Base-by-base conservation (phyloP, 2,888 invertebrate genomes). In the Drosophila infuscata region DNA sequence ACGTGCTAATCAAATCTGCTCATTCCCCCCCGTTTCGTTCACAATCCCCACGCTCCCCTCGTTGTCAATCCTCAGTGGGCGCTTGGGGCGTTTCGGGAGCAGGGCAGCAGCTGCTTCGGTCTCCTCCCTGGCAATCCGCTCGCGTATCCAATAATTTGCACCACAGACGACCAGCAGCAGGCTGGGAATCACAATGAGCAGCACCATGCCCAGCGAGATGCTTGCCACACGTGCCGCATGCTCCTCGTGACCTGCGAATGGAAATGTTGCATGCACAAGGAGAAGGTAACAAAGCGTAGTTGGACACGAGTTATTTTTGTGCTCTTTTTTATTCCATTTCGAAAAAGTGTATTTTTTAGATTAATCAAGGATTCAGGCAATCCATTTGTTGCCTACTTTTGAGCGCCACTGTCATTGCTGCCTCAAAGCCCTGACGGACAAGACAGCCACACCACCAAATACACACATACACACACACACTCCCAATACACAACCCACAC, bases 211-310 rank as follows among this genome's bases (percentile, higher is more conserved):
- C 91, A 96, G 95, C 7, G 97, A 96, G 30, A 96, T 94, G 33
- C 97, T 97, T 43, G 96, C 95, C 83, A 96, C 95, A 58, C 96
- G 95, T 1, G 96, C 94, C 32, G 96, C 95, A 92, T 96, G 97
- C 93, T 97, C 97, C 92, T 96, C 96, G 82, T 96, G 95, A 88
- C 96, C 97, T 97, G 94, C 66, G 51, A 64, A 65, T 15, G 20
- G 20, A 15, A 57, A 15, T 43, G 62, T 62, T 67, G 70, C 64
- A 70, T 65, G 78, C 54, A 76, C 53, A 75, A 30, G n/a, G 12
- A 48, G 35, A 51, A 36, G 58, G 38, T 29, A 54, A 30, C 33
- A 62, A 60, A 51, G 32, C 35, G 65, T 43, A 41, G 35, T 51
- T 38, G 60, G 54, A 33, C 63, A 68, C 62, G 51, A 62, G 48